phyloP scores from a whole-genome alignment of 2,113 vertebrate genomes.

The Ophiodon elongatus region DNA sequence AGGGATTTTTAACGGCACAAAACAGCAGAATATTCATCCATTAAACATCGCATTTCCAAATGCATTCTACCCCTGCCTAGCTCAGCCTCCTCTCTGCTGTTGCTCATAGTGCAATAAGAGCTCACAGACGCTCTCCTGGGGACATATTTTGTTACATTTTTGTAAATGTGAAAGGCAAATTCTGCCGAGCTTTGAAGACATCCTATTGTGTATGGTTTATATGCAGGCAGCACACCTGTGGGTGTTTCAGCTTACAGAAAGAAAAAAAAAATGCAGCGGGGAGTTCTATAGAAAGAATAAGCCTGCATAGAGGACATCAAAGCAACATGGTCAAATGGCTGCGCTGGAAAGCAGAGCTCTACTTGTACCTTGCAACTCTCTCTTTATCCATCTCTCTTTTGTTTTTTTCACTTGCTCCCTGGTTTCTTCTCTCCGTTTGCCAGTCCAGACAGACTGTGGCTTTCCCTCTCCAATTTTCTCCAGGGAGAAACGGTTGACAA shows the following conservation, averaged over 20 bases:
- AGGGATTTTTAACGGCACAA: slow-evolving; percentile 19
- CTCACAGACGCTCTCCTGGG: slow-evolving; percentile 29
- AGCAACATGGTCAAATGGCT: slow-evolving; percentile 70
- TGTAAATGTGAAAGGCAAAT: slow-evolving; percentile 55
- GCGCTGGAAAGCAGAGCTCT: slow-evolving; percentile 44
- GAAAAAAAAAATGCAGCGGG: slow-evolving; percentile 31
- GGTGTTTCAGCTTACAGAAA: slow-evolving; percentile 49
- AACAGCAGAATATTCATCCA: slow-evolving; percentile 20
- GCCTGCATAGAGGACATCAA: slow-evolving; percentile 62
- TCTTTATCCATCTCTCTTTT: slow-evolving; percentile 12
- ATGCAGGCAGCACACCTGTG: slow-evolving; percentile 57
- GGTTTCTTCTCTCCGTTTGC: slow-evolving; percentile 55
- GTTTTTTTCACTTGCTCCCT: slow-evolving; percentile 10
- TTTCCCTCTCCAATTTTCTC: slow-evolving; percentile 38
- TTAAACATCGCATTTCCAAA: slow-evolving; percentile 1
- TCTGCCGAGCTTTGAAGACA: slow-evolving; percentile 59
- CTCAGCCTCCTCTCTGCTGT: slow-evolving; percentile 29
- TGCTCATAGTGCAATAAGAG: slow-evolving; percentile 25
- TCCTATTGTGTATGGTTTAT: slow-evolving; percentile 46
- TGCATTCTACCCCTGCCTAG: neutral
- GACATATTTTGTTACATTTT: slow-evolving; percentile 55
- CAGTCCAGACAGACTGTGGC: slow-evolving; percentile 44
- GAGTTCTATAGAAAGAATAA: slow-evolving; percentile 41
- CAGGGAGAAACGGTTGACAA: slow-evolving; percentile 61
- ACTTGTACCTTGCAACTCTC: slow-evolving; percentile 1